These are phyloP conservation scores for Guaruba guarouba DNA, from an alignment of 2,113 vertebrate genomes.

Conservation along the genomic window DNA sequence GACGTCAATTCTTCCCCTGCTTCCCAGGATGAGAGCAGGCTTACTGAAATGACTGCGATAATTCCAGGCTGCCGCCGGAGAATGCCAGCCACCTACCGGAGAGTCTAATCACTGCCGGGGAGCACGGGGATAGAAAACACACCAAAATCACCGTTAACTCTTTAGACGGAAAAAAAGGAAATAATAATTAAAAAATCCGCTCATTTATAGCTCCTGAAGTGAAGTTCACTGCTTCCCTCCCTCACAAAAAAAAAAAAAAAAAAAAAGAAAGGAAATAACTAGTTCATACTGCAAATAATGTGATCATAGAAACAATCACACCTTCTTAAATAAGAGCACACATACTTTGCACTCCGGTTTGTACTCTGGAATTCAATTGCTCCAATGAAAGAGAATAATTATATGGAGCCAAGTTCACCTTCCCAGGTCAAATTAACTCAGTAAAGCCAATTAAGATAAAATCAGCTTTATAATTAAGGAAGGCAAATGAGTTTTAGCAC, in stretches of 20 bases:
- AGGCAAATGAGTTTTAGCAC: neutral
- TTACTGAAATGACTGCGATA: slow-evolving; percentile 1
- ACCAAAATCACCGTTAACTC: neutral
- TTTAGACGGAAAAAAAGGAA: neutral
- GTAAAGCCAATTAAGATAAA: neutral
- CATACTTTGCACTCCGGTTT: neutral
- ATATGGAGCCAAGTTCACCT: neutral
- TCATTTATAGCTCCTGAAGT: neutral
- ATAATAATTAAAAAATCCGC: neutral
- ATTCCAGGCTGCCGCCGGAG: slow-evolving; percentile 3
- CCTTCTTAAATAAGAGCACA: neutral
- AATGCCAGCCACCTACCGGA: slow-evolving; percentile 79
- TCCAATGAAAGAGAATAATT: neutral
- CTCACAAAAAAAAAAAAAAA: neutral
- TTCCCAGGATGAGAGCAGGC: neutral
- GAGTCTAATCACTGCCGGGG: slow-evolving; percentile 42
- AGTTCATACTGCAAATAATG: neutral
- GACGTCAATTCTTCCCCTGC: slow-evolving; percentile 60
- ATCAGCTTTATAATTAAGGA: neutral
- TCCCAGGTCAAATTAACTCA: neutral
- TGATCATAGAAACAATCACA: neutral
- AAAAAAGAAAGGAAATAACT: neutral
- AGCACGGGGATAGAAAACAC: too few relatives aligned
- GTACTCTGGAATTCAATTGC: neutral
- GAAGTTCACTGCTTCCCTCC: neutral